Base-by-base conservation (phyloP, 2,797 vertebrate genomes). In the Pteronotus mesoamericanus region DNA sequence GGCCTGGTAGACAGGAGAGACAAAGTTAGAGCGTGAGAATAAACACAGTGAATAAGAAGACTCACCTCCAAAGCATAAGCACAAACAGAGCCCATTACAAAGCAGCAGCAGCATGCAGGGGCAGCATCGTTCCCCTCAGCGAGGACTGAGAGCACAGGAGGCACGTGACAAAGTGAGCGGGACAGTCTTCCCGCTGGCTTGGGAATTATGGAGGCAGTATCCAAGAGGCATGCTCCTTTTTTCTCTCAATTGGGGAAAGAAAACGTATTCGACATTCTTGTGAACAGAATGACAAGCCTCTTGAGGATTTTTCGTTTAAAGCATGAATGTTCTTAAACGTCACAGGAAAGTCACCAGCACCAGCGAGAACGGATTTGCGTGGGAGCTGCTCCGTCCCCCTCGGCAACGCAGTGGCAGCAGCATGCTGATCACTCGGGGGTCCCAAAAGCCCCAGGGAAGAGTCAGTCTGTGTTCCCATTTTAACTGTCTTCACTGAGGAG, bases 1-100 rank as follows among this genome's bases (percentile, higher is more conserved):
- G 99, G 99, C 99, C 99, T 99, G 99, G 99, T 98, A 98, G 99
- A 99, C 99, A 99, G 99, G 98, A 99, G 98, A 99, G 98, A 99
- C 96, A 98, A 97, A 98, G 98, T 99, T 98, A 99, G 98, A 97
- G 96, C 88, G 85, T 78, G 87, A 98, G 98, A 95, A 97, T 87
- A 97, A 84, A 9, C 66, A 88, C 64, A 96, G 77, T 53, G 51
- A 26, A 89, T 37, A 97, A 95, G 71, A 0, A 95, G 84, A 92
- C 57, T 92, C 94, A 94, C 91, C 90, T 96, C 85, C 19, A 57
- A 32, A 94, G 80, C 2, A 74, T 21, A 83, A 51, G 93, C 86
- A 69, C 86, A 68, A 29, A 55, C 2, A 66, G 84, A 92, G 90
- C 71, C 95, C 89, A 51, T 80, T 0, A 79, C 16, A 72, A 83